These are phyloP conservation scores for Pseudomugil tenellus DNA, from an alignment of 2,797 vertebrate species.

Conservation along the genomic window DNA sequence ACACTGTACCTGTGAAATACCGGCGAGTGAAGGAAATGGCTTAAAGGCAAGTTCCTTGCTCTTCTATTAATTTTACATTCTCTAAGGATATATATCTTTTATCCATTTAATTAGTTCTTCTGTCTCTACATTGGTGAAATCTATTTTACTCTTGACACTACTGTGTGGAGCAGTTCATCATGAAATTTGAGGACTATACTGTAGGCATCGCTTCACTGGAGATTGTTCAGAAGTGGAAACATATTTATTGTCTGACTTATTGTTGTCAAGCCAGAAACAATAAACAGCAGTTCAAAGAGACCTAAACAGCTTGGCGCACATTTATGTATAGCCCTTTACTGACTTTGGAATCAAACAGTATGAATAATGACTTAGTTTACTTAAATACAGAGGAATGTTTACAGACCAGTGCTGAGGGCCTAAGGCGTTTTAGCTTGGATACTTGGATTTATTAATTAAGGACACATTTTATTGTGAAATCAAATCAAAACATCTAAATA, in stretches of 20 bases:
- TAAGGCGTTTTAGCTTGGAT: slow-evolving; percentile 53
- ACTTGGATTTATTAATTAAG: slow-evolving; percentile 54
- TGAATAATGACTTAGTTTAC: slow-evolving; percentile 60
- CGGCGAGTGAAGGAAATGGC: slow-evolving; percentile 56
- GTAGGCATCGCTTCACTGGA: slow-evolving; percentile 59
- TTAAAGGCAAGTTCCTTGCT: slow-evolving; percentile 68
- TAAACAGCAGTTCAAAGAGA: slow-evolving; percentile 57
- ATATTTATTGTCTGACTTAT: slow-evolving; percentile 67
- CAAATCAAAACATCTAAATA: slow-evolving; percentile 63
- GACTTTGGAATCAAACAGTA: slow-evolving; percentile 61
- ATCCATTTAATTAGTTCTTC: slow-evolving; percentile 79
- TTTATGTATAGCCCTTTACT: slow-evolving; percentile 54
- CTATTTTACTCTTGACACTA: slow-evolving; percentile 62
- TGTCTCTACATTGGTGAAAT: slow-evolving; percentile 72
- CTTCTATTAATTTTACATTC: slow-evolving; percentile 78
- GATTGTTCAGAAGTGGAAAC: slow-evolving; percentile 60
- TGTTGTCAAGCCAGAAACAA: slow-evolving; percentile 64
- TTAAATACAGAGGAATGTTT: slow-evolving; percentile 69
- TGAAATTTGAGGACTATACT: slow-evolving; percentile 66
- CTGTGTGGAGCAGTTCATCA: slow-evolving; percentile 58
- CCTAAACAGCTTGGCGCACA: slow-evolving; percentile 54
- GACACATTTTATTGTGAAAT: slow-evolving; percentile 66
- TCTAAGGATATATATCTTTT: slow-evolving; percentile 76
- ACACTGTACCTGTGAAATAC: slow-evolving; percentile 24
- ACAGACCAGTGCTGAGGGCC: slow-evolving; percentile 53